Conservation (phyloP, 2,888 invertebrate species). For the Melikaiella ostensackeni region DNA sequence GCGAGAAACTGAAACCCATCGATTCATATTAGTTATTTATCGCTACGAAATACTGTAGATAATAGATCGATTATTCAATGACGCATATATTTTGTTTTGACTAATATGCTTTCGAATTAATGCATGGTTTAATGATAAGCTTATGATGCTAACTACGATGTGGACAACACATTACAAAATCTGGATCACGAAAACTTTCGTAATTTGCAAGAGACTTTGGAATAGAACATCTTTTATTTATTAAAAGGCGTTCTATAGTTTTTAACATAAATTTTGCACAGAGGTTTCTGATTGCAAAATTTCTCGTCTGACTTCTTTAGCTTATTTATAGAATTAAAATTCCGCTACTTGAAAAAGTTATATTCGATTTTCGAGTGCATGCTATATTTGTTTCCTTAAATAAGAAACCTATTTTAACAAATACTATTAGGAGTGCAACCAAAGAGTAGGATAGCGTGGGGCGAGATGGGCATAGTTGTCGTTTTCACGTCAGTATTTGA, state of each 20-base stretch:
- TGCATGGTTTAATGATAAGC: background rate
- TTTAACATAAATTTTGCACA: background rate
- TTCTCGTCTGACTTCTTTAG: background rate
- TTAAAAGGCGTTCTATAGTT: background rate
- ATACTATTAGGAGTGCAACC: too few species aligned
- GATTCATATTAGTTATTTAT: conserved; percentile 14
- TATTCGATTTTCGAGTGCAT: too few species aligned
- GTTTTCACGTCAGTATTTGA: too few species aligned
- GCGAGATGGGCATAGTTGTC: too few species aligned
- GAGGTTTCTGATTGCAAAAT: background rate
- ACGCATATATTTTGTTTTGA: conserved; percentile 2
- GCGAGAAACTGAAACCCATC: conserved; percentile 14
- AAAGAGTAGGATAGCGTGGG: too few species aligned
- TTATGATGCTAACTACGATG: background rate
- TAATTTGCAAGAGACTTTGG: background rate
- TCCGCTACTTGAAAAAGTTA: too few species aligned
- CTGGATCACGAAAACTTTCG: conserved; percentile 65
- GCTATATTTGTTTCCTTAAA: too few species aligned
- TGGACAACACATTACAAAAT: conserved; percentile 65
- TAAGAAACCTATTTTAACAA: too few species aligned
- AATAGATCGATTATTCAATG: background rate
- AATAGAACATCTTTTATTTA: background rate
- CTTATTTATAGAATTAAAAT: too few species aligned
- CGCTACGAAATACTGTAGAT: background rate
- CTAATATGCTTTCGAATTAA: background rate